Conservation (phyloP, 1,140 invertebrate genomes). For the Pseudomyrmex flavicornis region DNA sequence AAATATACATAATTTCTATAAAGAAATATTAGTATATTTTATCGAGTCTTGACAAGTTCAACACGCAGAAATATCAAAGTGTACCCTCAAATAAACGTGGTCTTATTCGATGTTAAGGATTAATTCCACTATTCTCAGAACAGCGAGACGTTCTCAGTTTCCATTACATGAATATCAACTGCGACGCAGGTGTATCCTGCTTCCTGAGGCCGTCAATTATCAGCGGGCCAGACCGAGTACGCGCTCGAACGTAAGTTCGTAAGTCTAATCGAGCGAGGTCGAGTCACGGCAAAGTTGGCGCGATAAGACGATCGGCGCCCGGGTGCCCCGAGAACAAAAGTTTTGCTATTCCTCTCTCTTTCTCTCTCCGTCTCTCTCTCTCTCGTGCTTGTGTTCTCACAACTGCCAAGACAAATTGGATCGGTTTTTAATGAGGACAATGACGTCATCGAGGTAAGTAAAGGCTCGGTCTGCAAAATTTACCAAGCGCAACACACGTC, state of each 20-base stretch:
- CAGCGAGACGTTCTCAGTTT: not conserved
- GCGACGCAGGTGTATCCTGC: conserved; percentile 41
- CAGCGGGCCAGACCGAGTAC: not conserved
- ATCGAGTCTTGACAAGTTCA: not conserved
- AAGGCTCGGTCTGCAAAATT: conserved; percentile 31
- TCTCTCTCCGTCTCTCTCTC: not conserved
- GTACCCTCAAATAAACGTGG: not conserved
- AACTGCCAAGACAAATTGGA: conserved; percentile 68
- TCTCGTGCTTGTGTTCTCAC: not conserved
- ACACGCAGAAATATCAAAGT: not conserved
- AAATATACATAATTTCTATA: not conserved
- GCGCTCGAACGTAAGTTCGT: conserved; percentile 42
- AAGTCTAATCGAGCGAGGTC: conserved; percentile 63
- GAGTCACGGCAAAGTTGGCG: conserved; percentile 41
- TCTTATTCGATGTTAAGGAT: too few species aligned
- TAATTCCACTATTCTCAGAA: too few species aligned
- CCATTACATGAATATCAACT: conserved; percentile 7
- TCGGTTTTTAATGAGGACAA: conserved; percentile 71
- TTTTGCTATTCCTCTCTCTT: conserved; percentile 49
- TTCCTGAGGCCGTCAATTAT: conserved; percentile 55
- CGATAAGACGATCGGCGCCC: conserved; percentile 60
- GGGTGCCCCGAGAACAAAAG: conserved; percentile 24
- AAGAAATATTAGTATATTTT: not conserved
- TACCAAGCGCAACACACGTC: not conserved
- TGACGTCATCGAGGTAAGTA: conserved; percentile 29